Conservation (phyloP, 2,113 vertebrate species). For the Oophaga pumilio region DNA sequence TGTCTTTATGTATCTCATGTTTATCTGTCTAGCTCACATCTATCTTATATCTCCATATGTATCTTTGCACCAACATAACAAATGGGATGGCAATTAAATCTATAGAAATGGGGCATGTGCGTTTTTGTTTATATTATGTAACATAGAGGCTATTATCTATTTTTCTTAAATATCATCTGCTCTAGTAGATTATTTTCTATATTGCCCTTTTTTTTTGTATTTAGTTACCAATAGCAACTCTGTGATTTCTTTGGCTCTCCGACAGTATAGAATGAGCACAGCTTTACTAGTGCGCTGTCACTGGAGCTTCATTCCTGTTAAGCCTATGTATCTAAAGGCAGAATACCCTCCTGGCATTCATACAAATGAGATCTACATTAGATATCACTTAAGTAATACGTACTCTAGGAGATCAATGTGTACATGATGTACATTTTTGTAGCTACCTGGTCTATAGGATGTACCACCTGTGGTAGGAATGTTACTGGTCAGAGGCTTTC, state of each 20-base stretch:
- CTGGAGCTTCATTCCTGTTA: not conserved
- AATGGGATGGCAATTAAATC: not conserved
- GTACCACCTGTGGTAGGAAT: not conserved
- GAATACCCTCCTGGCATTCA: constrained; percentile 7
- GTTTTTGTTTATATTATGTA: not conserved
- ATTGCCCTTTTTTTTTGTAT: not conserved
- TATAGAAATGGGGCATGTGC: not conserved
- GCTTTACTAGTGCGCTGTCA: not conserved
- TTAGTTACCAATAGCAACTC: constrained; percentile 12
- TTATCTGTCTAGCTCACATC: not conserved
- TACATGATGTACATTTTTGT: not conserved
- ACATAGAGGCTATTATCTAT: not conserved
- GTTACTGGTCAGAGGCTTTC: not conserved
- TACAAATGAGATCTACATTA: not conserved
- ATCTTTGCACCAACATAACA: not conserved
- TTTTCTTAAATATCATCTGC: not conserved
- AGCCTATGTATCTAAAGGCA: not conserved
- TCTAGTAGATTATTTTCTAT: not conserved
- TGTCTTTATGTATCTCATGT: not conserved
- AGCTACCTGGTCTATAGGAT: not conserved
- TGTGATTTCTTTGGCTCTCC: not conserved
- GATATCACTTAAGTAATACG: not conserved
- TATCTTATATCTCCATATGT: not conserved
- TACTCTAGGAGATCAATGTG: not conserved
- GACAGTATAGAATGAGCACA: not conserved